A percentile compares a stretch with the other conserved stretches of the same genome.
Evolutionary conservation across 2,888 invertebrate genomes (phyloP).

Genomic region (Epirrhoe alternata): DNA sequence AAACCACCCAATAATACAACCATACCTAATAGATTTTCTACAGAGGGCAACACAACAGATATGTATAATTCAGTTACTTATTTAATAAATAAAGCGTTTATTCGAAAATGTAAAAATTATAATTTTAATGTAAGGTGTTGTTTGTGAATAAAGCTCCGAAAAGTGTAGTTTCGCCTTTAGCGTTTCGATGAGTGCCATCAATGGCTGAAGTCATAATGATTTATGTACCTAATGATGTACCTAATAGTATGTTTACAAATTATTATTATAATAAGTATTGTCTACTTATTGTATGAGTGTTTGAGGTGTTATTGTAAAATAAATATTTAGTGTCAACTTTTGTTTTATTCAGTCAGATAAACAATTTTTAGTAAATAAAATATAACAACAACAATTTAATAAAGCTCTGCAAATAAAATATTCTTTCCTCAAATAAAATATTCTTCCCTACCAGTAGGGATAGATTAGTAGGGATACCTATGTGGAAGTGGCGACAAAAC

Average conservation of each 20-base stretch:
- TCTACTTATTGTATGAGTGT: constrained; percentile 74
- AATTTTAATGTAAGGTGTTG: background rate
- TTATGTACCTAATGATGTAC: constrained; percentile 43
- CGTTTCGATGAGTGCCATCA: constrained; percentile 65
- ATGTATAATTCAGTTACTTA: too few relatives aligned
- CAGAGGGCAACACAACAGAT: too few relatives aligned
- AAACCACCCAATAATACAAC: too few relatives aligned
- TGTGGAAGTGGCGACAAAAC: too few relatives aligned
- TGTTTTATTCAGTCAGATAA: constrained; percentile 22
- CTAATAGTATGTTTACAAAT: constrained; percentile 39
- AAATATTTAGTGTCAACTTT: constrained; percentile 66
- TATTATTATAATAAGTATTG: constrained; percentile 73
- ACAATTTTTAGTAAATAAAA: too few relatives aligned
- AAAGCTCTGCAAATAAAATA: too few relatives aligned
- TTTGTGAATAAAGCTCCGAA: constrained; percentile 23
- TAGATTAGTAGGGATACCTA: too few relatives aligned
- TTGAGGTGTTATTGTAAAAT: constrained; percentile 71
- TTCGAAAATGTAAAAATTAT: background rate
- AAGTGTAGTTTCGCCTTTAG: constrained; percentile 28
- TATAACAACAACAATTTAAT: too few relatives aligned
- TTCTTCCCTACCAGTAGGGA: too few relatives aligned
- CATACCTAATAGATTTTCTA: too few relatives aligned
- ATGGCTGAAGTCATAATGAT: constrained; percentile 64
- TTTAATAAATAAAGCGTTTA: too few relatives aligned
- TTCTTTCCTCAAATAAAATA: too few relatives aligned